A percentile compares a stretch with the other conserved stretches of the same genome.
These are phyloP conservation scores for Grapholita molesta DNA, from an alignment of 1,140 invertebrate genomes.

Conservation along the genomic window DNA sequence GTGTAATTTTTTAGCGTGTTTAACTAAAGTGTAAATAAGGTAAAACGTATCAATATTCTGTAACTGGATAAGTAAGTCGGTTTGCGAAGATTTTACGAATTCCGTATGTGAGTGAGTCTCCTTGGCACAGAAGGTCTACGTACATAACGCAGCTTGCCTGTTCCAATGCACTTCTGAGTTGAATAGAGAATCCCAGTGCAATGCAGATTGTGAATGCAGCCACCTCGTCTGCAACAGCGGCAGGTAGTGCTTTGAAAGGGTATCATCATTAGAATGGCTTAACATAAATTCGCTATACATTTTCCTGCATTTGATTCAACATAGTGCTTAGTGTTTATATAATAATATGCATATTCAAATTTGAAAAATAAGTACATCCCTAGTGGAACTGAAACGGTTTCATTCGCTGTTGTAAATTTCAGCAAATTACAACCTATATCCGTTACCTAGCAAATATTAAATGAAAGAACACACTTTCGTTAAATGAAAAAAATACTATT, in stretches of 20 bases:
- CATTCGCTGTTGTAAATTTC: too few species aligned
- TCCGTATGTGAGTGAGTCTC: constrained; percentile 33
- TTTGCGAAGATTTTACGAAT: constrained; percentile 30
- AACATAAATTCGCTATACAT: constrained; percentile 17
- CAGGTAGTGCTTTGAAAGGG: constrained; percentile 10
- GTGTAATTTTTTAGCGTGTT: too few species aligned
- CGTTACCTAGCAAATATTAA: too few species aligned
- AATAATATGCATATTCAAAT: too few species aligned
- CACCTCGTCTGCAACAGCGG: constrained; percentile 19
- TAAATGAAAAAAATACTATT: too few species aligned
- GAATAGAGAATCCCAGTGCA: constrained; percentile 34
- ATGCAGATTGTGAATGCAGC: constrained; percentile 38
- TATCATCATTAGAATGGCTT: constrained; percentile 18
- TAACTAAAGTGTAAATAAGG: too few species aligned
- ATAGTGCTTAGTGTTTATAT: too few species aligned
- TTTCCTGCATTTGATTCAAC: not conserved
- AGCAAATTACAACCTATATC: too few species aligned
- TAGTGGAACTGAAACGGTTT: too few species aligned
- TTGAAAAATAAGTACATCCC: too few species aligned
- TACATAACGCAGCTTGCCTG: constrained; percentile 19
- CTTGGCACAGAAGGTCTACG: constrained; percentile 34
- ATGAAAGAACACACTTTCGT: too few species aligned
- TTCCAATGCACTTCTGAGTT: constrained; percentile 23
- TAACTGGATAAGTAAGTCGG: not conserved
- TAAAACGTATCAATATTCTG: too few species aligned